Conservation (phyloP, 2,113 vertebrate species). For the Channa argus region DNA sequence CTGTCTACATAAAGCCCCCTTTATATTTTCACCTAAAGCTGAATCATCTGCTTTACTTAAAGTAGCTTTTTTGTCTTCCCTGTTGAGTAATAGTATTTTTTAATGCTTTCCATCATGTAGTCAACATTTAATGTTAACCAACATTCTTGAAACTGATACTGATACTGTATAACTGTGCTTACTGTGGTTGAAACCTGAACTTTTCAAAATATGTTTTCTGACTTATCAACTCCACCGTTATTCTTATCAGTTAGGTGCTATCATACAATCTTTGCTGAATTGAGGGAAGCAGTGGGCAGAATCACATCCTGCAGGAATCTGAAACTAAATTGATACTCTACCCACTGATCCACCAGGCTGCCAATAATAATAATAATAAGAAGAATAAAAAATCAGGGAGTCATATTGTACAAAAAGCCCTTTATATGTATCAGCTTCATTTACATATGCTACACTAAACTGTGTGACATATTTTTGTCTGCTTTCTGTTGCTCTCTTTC, state of each 20-base stretch:
- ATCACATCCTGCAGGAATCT: too few species aligned
- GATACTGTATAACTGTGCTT: slow-evolving; percentile 14
- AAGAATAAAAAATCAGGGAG: too few species aligned
- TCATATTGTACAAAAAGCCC: background rate
- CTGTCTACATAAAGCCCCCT: background rate
- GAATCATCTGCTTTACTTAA: background rate
- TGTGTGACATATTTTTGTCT: slow-evolving; percentile 9
- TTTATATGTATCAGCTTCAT: background rate
- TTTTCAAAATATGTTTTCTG: slow-evolving; percentile 28
- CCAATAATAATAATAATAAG: background rate
- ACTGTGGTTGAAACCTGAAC: slow-evolving; percentile 21
- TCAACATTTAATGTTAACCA: slow-evolving; percentile 2
- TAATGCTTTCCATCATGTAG: background rate
- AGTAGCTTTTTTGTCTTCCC: too few species aligned
- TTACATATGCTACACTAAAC: background rate
- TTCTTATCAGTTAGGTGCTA: slow-evolving; percentile 39
- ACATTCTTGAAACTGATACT: slow-evolving; percentile 12
- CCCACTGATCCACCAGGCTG: background rate
- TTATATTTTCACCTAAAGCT: background rate
- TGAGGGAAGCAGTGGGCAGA: too few species aligned
- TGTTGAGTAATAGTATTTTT: slow-evolving; percentile 4
- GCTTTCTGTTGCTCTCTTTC: slow-evolving; percentile 6
- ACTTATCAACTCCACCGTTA: slow-evolving; percentile 23
- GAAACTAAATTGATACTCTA: slow-evolving; percentile 8
- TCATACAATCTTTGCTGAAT: slow-evolving; percentile 25